Evolutionary conservation across 2,888 invertebrate genomes (phyloP), one percentile per base, ranked within the genome.

Genomic region (Adela reaumurella): DNA sequence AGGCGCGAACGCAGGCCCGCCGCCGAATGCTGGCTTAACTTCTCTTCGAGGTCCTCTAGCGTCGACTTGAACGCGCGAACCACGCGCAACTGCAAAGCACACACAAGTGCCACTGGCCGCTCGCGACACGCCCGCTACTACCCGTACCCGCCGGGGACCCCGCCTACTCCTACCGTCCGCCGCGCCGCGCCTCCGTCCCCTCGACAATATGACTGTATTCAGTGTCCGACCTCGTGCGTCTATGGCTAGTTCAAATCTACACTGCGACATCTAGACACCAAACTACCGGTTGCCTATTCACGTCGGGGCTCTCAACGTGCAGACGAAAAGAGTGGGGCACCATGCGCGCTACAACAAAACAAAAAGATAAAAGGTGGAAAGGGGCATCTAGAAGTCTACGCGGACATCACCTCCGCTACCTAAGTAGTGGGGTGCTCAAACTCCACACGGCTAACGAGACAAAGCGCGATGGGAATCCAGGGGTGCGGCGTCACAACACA

Each of bases 21-120:
- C 80, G 94, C 89, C 85, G 95, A 95, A 88, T 97, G 96, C 81
- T 96, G 90, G 78, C 96, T 97, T 79, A 97, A 94, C 67, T 96
- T 90, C 83, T 99, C 98, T 84, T 95, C 97, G 84, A 98, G 85
- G 85, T 98, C 98, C 88, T 99, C 98, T 87, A 99, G 87, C 72
- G 92, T 97, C 69, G 96, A 96, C 86, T 93, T 96, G 93, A 98
- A 99, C 77, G 98, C 98, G 85, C 97, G 94, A 84, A 98, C 97
- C 83, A 99, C 98, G 83, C 98, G 94, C 85, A 98, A 91, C 98
- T 98, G 96, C 86, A 92, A n/a, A 93, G 86, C 83, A 65, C 35
- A 61, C 60, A 61, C 10, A 55, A 8, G 46, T 46, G 50, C 54
- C 83, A 76, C 83, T 82, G 83, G 82, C 49, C 54, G 52, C 51